Percentiles rank a stretch among this genome's conserved stretches.
Conservation (phyloP, 2,888 invertebrate genomes). For the Hybos culiciformis region DNA sequence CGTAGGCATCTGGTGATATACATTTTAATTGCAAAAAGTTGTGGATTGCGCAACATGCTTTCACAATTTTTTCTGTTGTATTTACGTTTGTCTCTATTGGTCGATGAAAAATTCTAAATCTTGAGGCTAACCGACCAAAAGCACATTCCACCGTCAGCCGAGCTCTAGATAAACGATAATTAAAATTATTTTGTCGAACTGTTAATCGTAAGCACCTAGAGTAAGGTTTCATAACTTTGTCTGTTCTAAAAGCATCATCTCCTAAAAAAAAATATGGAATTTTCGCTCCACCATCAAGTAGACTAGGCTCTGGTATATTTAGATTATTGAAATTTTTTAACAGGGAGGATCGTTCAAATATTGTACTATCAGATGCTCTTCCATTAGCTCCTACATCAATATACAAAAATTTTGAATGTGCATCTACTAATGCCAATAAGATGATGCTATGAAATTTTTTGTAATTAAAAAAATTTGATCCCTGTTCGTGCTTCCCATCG, state of each 20-base stretch:
- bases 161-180: too few relatives aligned
- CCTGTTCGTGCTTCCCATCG: conserved; percentile 9
- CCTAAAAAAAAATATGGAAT: neutral
- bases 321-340: conserved; percentile 9
- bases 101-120: too few relatives aligned
- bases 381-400: conserved; percentile 9
- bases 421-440: conserved; percentile 7
- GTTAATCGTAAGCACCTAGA: neutral
- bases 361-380: conserved; percentile 10
- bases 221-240: neutral
- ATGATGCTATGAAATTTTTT: conserved; percentile 10
- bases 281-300: neutral
- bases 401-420: conserved; percentile 8
- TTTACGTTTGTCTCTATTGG: too few relatives aligned
- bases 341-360: conserved; percentile 1
- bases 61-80: too few relatives aligned
- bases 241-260: neutral
- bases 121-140: conserved; percentile 1
- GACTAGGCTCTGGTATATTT: neutral
- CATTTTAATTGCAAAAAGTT: too few relatives aligned
- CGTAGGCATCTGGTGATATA: too few relatives aligned
- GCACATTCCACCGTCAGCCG: conserved; percentile 2
- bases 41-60: too few relatives aligned
- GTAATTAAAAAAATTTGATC: conserved; percentile 7
- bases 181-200: neutral